Evolutionary conservation across 2,113 vertebrate genomes (phyloP).

Genomic region (Corythaeola cristata): DNA sequence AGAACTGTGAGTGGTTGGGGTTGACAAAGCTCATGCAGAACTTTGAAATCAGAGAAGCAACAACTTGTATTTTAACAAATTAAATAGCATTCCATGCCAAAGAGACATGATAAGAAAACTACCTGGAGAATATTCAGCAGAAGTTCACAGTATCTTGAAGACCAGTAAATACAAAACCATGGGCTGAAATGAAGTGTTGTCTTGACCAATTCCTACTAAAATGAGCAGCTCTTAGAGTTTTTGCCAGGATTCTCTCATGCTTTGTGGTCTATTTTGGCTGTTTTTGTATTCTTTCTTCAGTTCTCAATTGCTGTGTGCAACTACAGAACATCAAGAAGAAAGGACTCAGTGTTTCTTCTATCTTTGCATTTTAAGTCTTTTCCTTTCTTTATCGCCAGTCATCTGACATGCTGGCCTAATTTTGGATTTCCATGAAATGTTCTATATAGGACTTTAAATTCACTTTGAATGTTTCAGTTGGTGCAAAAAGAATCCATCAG

Average conservation of each 20-base stretch:
- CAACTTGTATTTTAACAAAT: background rate
- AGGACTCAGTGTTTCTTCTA: background rate
- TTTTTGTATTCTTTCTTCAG: background rate
- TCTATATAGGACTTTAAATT: background rate
- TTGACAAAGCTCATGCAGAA: background rate
- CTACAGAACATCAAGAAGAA: background rate
- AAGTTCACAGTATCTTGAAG: background rate
- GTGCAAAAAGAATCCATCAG: background rate
- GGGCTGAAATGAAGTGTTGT: background rate
- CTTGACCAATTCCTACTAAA: background rate
- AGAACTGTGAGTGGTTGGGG: background rate
- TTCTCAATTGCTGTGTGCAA: background rate
- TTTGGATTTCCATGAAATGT: background rate
- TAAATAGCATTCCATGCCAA: background rate
- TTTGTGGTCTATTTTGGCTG: background rate
- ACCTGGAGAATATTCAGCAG: background rate
- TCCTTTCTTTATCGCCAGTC: background rate
- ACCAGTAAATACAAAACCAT: background rate
- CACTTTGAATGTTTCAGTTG: background rate
- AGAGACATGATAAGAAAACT: background rate
- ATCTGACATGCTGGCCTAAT: accelerated
- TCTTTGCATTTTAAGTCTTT: background rate
- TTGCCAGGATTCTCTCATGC: accelerated
- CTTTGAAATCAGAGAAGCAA: background rate
- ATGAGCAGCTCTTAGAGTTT: background rate